These are phyloP conservation scores for Drosophila eohydei DNA, from an alignment of 2,888 invertebrate genomes.

Conservation along the genomic window DNA sequence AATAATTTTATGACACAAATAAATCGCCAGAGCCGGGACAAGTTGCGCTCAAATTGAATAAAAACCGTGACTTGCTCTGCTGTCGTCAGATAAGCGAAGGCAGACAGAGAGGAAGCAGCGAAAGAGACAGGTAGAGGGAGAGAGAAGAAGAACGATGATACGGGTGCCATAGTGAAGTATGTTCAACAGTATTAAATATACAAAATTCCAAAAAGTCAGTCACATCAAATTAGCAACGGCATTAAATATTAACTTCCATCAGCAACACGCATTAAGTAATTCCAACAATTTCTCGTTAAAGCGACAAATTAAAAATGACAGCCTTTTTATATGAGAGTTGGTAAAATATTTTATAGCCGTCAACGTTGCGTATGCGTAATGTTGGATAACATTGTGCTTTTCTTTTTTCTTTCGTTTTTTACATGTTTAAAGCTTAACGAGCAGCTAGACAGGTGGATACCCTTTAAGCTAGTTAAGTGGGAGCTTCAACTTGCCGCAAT, in stretches of 20 bases:
- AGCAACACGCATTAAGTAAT: slow-evolving; percentile 40
- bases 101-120: not conserved
- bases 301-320: slow-evolving; percentile 62
- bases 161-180: slow-evolving; percentile 1
- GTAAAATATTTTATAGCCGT: slow-evolving; percentile 44
- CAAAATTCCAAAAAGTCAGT: slow-evolving; percentile 14
- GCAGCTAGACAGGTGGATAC: not conserved
- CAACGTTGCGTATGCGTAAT: slow-evolving; percentile 52
- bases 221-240: slow-evolving; percentile 43
- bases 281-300: slow-evolving; percentile 50
- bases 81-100: slow-evolving; percentile 11
- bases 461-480: not conserved
- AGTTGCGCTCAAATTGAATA: slow-evolving; percentile 59
- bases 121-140: not conserved
- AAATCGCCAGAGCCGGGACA: slow-evolving; percentile 51
- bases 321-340: slow-evolving; percentile 43
- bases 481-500: not conserved
- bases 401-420: not conserved
- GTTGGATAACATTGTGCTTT: slow-evolving; percentile 17
- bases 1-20: slow-evolving; percentile 72
- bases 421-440: slow-evolving; percentile 24
- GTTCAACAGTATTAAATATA: slow-evolving; percentile 21
- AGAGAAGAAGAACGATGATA: not conserved
- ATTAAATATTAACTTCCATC: slow-evolving; percentile 53
- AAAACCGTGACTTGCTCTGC: slow-evolving; percentile 32